Evolutionary conservation across 2,797 vertebrate species (phyloP).

Genomic region (Dryobates pubescens): DNA sequence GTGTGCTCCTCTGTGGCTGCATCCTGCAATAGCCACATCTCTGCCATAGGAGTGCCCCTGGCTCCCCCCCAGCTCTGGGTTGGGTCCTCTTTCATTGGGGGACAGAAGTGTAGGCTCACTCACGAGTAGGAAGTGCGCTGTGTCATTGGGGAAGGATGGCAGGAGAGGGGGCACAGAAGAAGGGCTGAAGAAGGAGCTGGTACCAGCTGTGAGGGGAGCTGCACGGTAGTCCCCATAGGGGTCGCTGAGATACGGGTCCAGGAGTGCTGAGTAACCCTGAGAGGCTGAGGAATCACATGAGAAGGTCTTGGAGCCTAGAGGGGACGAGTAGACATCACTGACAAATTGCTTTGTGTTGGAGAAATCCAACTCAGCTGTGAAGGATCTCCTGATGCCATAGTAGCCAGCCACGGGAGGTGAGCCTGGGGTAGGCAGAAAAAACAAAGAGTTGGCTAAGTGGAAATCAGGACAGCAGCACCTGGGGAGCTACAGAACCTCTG

Average conservation of each 20-base stretch:
- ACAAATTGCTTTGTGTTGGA: slow-evolving; percentile 83
- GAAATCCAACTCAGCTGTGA: slow-evolving; percentile 88
- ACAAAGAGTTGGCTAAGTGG: background rate
- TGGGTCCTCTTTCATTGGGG: background rate
- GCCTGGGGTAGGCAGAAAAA: slow-evolving; percentile 74
- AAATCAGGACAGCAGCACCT: background rate
- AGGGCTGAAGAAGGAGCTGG: slow-evolving; percentile 82
- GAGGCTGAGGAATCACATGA: slow-evolving; percentile 81
- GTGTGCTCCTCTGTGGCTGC: background rate
- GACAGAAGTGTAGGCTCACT: background rate
- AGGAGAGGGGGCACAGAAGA: slow-evolving; percentile 83
- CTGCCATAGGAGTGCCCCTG: fast-evolving
- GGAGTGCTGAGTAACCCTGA: slow-evolving; percentile 82
- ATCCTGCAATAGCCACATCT: background rate
- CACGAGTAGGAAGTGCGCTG: slow-evolving; percentile 87
- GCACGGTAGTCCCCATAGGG: slow-evolving; percentile 84
- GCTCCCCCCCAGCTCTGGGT: background rate
- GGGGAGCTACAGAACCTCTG: background rate
- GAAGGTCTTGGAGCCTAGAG: slow-evolving; percentile 82
- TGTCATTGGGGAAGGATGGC: slow-evolving; percentile 84
- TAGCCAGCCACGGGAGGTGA: slow-evolving; percentile 82
- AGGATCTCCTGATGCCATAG: slow-evolving; percentile 86
- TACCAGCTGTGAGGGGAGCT: slow-evolving; percentile 74
- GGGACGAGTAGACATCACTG: slow-evolving; percentile 80
- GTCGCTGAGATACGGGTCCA: slow-evolving; percentile 88